Evolutionary conservation across 2,888 invertebrate species (phyloP).

Genomic region (Tridacna gigas): DNA sequence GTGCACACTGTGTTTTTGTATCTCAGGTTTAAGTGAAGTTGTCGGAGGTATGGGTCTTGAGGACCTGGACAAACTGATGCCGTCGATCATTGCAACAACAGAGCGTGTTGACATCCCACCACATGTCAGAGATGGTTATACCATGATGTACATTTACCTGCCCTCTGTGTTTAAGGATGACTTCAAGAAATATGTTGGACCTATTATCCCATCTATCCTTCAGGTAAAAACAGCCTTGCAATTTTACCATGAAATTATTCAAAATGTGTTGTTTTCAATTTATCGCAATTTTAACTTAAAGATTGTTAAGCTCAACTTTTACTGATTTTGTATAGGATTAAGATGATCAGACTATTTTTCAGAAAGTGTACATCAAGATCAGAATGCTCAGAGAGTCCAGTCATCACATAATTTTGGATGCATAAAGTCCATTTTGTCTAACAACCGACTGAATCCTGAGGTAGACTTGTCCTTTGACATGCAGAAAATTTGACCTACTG

Average conservation of each 20-base stretch:
- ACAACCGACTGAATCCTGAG: too few species aligned
- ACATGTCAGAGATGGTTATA: conserved; percentile 99
- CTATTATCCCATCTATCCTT: conserved; percentile 98
- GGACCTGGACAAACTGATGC: conserved; percentile 98
- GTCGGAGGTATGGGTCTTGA: conserved; percentile 97
- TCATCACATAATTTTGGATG: too few species aligned
- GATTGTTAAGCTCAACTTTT: neutral
- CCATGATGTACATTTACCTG: conserved; percentile 99
- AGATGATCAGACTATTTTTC: too few species aligned
- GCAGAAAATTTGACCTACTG: too few species aligned
- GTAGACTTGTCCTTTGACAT: too few species aligned
- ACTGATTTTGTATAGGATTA: too few species aligned
- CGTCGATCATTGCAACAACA: conserved; percentile 97
- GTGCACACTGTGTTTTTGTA: neutral
- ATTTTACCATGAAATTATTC: too few species aligned
- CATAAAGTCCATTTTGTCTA: too few species aligned
- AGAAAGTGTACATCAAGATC: too few species aligned
- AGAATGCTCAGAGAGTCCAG: too few species aligned
- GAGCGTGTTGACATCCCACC: conserved; percentile 91
- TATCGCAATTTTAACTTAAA: neutral
- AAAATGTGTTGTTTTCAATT: too few species aligned
- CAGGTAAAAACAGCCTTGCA: conserved; percentile 86
- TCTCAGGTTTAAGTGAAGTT: conserved; percentile 94
- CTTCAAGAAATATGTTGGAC: conserved; percentile 97
- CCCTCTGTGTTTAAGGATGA: conserved; percentile 98